A percentile compares a stretch with the other conserved stretches of the same genome.
Evolutionary conservation across 2,888 invertebrate species (phyloP).

Genomic region (Drosophila pseudotalamancana): DNA sequence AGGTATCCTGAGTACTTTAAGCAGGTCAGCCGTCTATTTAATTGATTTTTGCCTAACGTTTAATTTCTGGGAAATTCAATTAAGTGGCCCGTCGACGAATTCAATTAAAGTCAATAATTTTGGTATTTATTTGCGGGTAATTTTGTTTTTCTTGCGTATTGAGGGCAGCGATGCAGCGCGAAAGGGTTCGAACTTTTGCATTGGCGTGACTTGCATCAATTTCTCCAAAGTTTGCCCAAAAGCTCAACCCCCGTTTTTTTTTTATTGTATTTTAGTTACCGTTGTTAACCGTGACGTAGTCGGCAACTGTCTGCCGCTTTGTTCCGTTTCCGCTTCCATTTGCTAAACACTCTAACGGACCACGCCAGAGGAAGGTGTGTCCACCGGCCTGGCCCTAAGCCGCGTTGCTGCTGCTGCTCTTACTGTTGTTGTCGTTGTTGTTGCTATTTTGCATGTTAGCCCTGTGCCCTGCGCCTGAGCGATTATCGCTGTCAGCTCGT

Average conservation of each 20-base stretch:
- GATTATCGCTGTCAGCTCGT: slow-evolving; percentile 70
- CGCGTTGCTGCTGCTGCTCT: slow-evolving; percentile 5
- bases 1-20: slow-evolving; percentile 41
- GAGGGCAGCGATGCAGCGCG: slow-evolving; percentile 44
- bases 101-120: slow-evolving; percentile 68
- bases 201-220: slow-evolving; percentile 71
- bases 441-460: slow-evolving; percentile 36
- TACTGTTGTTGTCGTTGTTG: slow-evolving; percentile 14
- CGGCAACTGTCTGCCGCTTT: slow-evolving; percentile 65
- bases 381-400: slow-evolving; percentile 45
- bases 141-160: slow-evolving; percentile 66
- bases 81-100: slow-evolving; percentile 54
- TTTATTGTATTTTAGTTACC: slow-evolving; percentile 10
- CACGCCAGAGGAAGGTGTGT: slow-evolving; percentile 62
- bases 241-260: slow-evolving; percentile 28
- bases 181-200: slow-evolving; percentile 64
- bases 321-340: slow-evolving; percentile 70
- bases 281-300: slow-evolving; percentile 44
- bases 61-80: slow-evolving; percentile 60
- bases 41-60: slow-evolving; percentile 42
- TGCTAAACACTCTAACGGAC: slow-evolving; percentile 45
- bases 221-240: slow-evolving; percentile 56
- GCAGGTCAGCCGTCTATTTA: slow-evolving; percentile 46
- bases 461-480: slow-evolving; percentile 48
- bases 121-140: slow-evolving; percentile 63